Evolutionary conservation across 2,888 invertebrate species (phyloP).

Genomic region (Lepidocyrtinus sp.): DNA sequence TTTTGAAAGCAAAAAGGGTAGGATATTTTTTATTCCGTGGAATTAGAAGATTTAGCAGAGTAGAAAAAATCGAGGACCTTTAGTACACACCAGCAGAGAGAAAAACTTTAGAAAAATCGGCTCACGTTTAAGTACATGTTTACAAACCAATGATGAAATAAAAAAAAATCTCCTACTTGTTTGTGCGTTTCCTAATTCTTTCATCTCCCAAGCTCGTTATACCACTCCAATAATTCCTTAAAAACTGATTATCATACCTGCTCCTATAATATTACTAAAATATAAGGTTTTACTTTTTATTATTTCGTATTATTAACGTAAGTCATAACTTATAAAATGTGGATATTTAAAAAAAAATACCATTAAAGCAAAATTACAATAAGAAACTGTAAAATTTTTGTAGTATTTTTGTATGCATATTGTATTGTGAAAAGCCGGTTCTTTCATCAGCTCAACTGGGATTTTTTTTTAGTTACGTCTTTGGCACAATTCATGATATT

Average conservation of each 20-base stretch:
- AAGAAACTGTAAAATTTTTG: background rate
- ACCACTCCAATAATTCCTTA: conserved; percentile 54
- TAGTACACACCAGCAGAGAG: background rate
- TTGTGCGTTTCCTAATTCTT: conserved; percentile 25
- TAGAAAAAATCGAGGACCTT: conserved; percentile 13
- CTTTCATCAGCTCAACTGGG: conserved; percentile 44
- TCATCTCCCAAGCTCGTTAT: conserved; percentile 50
- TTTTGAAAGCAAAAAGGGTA: background rate
- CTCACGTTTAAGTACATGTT: background rate
- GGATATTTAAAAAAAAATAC: background rate
- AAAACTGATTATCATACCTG: conserved; percentile 49
- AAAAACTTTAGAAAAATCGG: background rate
- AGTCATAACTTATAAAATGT: background rate
- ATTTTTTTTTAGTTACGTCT: conserved; percentile 13
- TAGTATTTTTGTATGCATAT: background rate
- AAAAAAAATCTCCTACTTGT: background rate
- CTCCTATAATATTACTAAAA: conserved; percentile 27
- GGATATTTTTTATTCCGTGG: background rate
- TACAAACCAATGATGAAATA: background rate
- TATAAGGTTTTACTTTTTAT: conserved; percentile 5
- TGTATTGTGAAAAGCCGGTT: conserved; percentile 27
- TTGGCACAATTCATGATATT: background rate
- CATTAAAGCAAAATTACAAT: background rate
- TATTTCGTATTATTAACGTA: conserved; percentile 22
- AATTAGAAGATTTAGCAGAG: conserved; percentile 22